Evolutionary conservation across 1,140 invertebrate genomes (phyloP).

Genomic region (Zaprionus capensis): DNA sequence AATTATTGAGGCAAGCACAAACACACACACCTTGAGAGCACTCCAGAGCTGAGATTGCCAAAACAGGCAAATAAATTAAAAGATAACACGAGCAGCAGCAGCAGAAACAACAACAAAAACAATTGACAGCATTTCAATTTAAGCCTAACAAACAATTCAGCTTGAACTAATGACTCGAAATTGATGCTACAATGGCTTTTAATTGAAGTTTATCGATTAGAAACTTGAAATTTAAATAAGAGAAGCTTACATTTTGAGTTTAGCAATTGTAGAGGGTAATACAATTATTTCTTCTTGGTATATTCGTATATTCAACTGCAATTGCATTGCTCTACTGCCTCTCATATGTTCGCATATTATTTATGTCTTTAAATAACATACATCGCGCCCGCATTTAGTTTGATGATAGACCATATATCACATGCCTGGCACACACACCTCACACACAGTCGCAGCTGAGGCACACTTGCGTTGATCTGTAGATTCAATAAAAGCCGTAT

Average conservation of each 20-base stretch:
- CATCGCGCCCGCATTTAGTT: background rate
- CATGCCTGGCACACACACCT: background rate
- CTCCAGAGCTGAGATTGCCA: conserved; percentile 18
- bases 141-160: background rate
- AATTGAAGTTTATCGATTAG: background rate
- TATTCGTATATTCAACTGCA: background rate
- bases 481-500: conserved; percentile 23
- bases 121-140: background rate
- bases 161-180: background rate
- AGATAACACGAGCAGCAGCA: background rate
- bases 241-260: background rate
- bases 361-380: background rate
- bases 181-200: background rate
- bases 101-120: background rate
- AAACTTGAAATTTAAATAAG: background rate
- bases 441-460: conserved; percentile 2
- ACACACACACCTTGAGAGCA: background rate
- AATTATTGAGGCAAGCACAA: conserved; percentile 28
- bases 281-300: background rate
- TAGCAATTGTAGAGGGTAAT: background rate
- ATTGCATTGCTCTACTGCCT: background rate
- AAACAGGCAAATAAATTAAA: conserved; percentile 15
- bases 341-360: background rate
- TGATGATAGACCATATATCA: background rate
- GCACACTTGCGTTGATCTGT: background rate